Conservation (phyloP, 2,113 vertebrate species). For the Stictonetta naevosa region DNA sequence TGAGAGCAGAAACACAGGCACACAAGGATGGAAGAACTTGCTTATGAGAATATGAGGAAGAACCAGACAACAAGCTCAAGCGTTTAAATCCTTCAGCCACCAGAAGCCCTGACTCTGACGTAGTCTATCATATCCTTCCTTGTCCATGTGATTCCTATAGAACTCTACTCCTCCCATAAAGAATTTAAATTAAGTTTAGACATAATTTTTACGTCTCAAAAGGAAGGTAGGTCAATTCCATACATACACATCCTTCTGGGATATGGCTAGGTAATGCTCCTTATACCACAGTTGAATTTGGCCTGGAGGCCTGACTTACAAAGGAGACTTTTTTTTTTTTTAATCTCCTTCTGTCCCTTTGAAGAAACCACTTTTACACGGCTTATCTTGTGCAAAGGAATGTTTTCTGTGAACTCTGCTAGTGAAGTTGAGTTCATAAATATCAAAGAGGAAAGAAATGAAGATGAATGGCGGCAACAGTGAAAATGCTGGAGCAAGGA, state of each 20-base stretch:
- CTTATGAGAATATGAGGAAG: not conserved
- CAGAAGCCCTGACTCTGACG: not conserved
- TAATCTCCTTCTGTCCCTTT: not conserved
- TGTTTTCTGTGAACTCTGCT: conserved; percentile 20
- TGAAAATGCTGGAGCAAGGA: conserved; percentile 37
- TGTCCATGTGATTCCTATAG: not conserved
- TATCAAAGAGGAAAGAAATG: conserved; percentile 55
- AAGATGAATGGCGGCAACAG: conserved; percentile 7
- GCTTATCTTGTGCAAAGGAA: not conserved
- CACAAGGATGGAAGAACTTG: not conserved
- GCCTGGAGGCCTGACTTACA: not conserved
- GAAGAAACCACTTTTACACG: not conserved
- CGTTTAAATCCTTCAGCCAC: not conserved
- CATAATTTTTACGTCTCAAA: not conserved
- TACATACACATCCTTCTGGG: not conserved
- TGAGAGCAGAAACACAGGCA: not conserved
- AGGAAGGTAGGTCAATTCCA: not conserved
- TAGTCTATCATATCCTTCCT: not conserved
- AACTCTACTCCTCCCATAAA: not conserved
- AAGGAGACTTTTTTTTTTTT: not conserved
- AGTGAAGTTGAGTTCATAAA: conserved; percentile 46
- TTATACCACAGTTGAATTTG: not conserved
- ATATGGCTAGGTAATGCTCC: not conserved
- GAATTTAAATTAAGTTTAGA: not conserved
- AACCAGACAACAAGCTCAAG: not conserved